These are phyloP conservation scores for Cephalopterus ornatus DNA, from an alignment of 2,113 vertebrate genomes.

Conservation along the genomic window DNA sequence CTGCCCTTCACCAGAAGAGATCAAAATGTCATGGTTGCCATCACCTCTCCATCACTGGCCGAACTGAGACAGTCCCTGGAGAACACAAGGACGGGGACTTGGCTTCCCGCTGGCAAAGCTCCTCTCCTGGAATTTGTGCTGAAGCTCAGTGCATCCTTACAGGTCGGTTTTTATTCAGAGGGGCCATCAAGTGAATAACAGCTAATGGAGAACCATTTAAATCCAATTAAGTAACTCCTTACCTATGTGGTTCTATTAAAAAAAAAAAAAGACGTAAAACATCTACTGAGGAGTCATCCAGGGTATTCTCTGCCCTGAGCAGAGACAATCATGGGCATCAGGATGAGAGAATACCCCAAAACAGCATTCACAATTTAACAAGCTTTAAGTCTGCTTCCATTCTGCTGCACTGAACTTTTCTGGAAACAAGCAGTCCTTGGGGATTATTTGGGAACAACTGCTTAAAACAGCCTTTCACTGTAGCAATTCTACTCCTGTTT, in stretches of 20 bases:
- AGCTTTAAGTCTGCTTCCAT: neutral
- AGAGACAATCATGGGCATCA: fast-evolving
- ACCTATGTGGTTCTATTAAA: neutral
- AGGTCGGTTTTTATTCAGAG: neutral
- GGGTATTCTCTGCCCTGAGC: no score
- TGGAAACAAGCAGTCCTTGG: neutral
- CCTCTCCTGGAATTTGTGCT: neutral
- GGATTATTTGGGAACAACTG: fast-evolving
- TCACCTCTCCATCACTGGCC: neutral
- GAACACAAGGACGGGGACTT: neutral
- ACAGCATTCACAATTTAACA: fast-evolving
- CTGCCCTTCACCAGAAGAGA: neutral
- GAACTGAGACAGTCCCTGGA: neutral
- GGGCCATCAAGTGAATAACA: neutral
- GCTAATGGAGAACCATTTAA: neutral
- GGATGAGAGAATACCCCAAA: neutral
- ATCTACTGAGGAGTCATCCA: neutral
- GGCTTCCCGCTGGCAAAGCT: neutral
- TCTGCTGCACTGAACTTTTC: neutral
- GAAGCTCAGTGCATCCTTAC: neutral
- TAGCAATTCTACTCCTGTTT: no score
- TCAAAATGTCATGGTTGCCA: neutral
- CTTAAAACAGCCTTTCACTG: neutral
- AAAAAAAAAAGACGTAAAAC: neutral
- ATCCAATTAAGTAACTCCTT: neutral